phyloP scores from a whole-genome alignment of 2,113 vertebrate species.

The Erinaceus europaeus region DNA sequence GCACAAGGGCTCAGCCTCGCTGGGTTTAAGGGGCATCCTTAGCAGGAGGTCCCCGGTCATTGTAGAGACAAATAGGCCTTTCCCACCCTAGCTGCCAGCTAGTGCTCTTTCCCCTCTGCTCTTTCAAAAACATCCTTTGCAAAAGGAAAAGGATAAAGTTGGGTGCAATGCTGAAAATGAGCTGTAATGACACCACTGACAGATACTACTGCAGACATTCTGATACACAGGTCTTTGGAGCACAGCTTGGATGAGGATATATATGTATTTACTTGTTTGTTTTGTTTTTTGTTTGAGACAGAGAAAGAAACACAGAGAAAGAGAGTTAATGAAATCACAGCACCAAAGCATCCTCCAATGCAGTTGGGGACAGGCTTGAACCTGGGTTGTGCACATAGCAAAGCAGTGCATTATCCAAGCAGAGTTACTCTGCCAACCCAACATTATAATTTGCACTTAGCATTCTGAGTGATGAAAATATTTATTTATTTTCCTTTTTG shows the following conservation, averaged over 20 bases:
- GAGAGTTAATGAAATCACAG: too few relatives aligned
- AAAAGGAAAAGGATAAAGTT: slow-evolving; percentile 36
- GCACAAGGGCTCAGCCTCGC: slow-evolving; percentile 54
- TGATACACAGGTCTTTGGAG: background rate
- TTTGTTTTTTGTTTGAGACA: too few relatives aligned
- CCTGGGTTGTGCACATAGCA: too few relatives aligned
- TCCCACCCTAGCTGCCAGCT: slow-evolving; percentile 13
- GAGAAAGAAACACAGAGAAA: too few relatives aligned
- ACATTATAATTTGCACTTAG: too few relatives aligned
- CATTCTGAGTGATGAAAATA: too few relatives aligned
- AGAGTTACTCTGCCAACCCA: too few relatives aligned
- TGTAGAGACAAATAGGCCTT: slow-evolving; percentile 57
- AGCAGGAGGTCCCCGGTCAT: slow-evolving; percentile 57
- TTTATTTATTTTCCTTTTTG: too few relatives aligned
- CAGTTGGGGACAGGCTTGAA: too few relatives aligned
- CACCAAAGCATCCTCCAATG: too few relatives aligned
- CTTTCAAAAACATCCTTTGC: slow-evolving; percentile 35
- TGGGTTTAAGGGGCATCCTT: slow-evolving; percentile 60
- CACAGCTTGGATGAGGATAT: slow-evolving; percentile 13
- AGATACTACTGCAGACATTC: background rate
- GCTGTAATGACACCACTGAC: slow-evolving; percentile 20
- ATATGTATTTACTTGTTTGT: too few relatives aligned
- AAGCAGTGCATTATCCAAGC: too few relatives aligned
- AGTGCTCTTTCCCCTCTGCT: background rate
- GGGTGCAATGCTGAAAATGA: slow-evolving; percentile 18